Evolutionary conservation across 2,888 invertebrate genomes (phyloP).

Genomic region (Tetragonisca angustula): DNA sequence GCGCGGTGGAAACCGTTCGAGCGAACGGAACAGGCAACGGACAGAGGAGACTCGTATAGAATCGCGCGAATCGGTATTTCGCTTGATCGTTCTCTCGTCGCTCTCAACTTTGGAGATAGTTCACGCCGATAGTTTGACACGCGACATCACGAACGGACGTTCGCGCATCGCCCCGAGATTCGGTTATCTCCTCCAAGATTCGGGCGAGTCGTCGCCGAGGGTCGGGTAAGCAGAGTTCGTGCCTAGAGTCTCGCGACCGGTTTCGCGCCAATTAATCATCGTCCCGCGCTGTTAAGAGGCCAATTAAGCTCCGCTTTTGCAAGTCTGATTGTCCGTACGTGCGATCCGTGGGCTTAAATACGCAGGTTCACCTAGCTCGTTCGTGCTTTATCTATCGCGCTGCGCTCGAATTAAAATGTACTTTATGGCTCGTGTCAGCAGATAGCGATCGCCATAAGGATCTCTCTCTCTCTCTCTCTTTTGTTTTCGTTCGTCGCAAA

Average conservation of each 20-base stretch:
- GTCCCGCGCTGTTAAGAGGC: slow-evolving; percentile 72
- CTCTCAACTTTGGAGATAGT: slow-evolving; percentile 19
- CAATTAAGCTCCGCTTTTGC: slow-evolving; percentile 79
- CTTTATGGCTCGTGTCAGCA: slow-evolving; percentile 73
- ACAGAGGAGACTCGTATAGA: neutral
- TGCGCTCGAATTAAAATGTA: slow-evolving; percentile 72
- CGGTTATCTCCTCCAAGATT: slow-evolving; percentile 36
- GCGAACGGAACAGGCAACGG: neutral
- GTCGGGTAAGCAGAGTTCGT: slow-evolving; percentile 24
- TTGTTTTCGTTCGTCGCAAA: neutral
- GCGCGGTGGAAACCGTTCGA: neutral
- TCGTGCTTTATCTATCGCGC: slow-evolving; percentile 55
- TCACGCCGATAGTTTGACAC: slow-evolving; percentile 36
- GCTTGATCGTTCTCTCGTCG: neutral
- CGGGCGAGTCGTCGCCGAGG: slow-evolving; percentile 14
- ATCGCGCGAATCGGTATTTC: neutral
- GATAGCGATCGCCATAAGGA: slow-evolving; percentile 67
- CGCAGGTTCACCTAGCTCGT: slow-evolving; percentile 38
- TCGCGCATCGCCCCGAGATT: neutral
- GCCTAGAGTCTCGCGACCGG: slow-evolving; percentile 46
- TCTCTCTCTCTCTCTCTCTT: neutral
- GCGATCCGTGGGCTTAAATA: slow-evolving; percentile 48
- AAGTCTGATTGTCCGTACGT: slow-evolving; percentile 78
- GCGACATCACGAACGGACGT: neutral
- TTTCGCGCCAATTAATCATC: slow-evolving; percentile 77